These are phyloP conservation scores for Micrastur ruficollis DNA, from an alignment of 2,797 vertebrate genomes.

Conservation along the genomic window DNA sequence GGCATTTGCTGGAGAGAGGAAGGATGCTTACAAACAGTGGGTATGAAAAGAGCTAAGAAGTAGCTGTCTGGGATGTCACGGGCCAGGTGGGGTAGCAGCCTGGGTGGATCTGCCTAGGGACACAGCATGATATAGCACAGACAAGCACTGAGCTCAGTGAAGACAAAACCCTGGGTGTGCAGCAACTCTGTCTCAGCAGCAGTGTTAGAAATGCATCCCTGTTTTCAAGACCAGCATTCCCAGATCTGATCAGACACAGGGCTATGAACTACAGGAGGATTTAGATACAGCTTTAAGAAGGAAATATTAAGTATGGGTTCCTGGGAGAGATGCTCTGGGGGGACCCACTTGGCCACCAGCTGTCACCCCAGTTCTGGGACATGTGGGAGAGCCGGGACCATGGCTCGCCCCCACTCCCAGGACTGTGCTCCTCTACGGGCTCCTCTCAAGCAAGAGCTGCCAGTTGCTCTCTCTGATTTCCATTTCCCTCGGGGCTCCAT, in stretches of 20 bases:
- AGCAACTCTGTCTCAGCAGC: not conserved
- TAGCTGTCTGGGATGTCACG: not conserved
- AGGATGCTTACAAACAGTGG: not conserved
- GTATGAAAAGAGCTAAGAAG: not conserved
- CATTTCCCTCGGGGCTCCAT: not conserved
- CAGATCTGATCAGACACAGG: not conserved
- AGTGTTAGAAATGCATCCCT: not conserved
- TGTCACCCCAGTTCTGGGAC: not conserved
- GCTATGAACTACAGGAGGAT: not conserved
- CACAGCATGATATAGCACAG: not conserved
- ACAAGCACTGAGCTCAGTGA: not conserved
- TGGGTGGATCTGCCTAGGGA: not conserved
- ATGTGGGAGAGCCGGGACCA: not conserved
- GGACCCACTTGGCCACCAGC: not conserved
- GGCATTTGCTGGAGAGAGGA: not conserved
- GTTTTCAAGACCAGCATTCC: not conserved
- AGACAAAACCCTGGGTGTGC: not conserved
- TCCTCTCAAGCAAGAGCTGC: not conserved
- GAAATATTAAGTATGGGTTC: not conserved
- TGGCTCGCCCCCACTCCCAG: not conserved
- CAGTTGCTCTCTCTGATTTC: accelerated
- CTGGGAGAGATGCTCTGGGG: not conserved
- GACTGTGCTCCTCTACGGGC: not conserved
- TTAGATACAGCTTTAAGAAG: not conserved
- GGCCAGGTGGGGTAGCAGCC: not conserved